Conservation (phyloP, 2,888 invertebrate genomes). For the Pegoplata infirma region DNA sequence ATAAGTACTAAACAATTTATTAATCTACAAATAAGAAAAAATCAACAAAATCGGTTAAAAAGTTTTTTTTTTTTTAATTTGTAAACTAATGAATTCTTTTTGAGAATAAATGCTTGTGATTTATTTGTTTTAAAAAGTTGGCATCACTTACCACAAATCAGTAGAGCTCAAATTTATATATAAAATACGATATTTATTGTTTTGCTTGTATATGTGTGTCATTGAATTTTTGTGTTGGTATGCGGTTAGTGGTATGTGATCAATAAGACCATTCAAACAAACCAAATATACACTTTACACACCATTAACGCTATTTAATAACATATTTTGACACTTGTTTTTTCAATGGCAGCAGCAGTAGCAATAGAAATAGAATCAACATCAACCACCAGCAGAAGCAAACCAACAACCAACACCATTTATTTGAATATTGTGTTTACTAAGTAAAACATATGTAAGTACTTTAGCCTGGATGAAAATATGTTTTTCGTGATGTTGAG, state of each 20-base stretch:
- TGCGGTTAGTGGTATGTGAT: not conserved
- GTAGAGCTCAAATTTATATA: not conserved
- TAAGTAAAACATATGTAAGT: no score
- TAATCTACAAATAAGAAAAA: no score
- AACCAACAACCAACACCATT: not conserved
- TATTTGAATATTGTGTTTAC: not conserved
- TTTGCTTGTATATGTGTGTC: no score
- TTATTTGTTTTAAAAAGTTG: not conserved
- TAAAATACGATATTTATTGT: not conserved
- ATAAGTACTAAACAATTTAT: no score
- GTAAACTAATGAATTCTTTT: no score
- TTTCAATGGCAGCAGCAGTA: constrained; percentile 4
- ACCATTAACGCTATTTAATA: constrained; percentile 28
- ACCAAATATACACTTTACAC: constrained; percentile 23
- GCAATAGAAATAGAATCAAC: no score
- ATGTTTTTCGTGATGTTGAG: no score
- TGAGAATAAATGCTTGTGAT: no score
- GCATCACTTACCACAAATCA: not conserved
- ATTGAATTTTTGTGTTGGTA: no score
- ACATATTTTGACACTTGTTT: constrained; percentile 33
- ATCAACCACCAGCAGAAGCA: not conserved
- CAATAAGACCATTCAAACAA: constrained; percentile 1
- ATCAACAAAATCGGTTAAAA: no score
- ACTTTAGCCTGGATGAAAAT: no score
- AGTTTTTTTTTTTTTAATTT: no score